Conservation (phyloP, 2,113 vertebrate genomes). For the Platycercus adscitus region DNA sequence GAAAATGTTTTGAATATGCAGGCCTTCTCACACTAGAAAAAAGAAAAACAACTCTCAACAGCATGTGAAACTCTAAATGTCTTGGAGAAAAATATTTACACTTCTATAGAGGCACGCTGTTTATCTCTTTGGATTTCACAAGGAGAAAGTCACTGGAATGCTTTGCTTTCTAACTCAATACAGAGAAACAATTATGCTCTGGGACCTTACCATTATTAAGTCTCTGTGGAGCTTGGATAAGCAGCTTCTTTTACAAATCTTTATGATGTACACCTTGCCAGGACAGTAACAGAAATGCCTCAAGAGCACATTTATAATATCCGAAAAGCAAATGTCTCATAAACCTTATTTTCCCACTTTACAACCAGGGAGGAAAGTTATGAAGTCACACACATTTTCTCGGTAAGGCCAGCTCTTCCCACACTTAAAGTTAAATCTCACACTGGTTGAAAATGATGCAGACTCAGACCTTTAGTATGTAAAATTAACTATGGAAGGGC, state of each 20-base stretch:
- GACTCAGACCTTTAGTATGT: neutral
- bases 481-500: neutral
- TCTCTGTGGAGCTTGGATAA: neutral
- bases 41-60: neutral
- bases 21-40: neutral
- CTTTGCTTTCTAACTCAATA: neutral
- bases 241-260: neutral
- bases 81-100: slow-evolving; percentile 33
- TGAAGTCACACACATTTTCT: neutral
- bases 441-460: neutral
- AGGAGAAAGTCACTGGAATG: neutral
- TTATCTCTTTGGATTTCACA: neutral
- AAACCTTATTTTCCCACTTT: neutral
- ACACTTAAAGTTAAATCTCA: neutral
- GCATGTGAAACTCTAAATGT: neutral
- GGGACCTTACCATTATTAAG: neutral
- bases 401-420: neutral
- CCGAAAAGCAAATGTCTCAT: neutral
- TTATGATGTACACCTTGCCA: neutral
- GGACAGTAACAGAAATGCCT: neutral
- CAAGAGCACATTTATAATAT: neutral
- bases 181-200: neutral
- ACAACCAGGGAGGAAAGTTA: neutral
- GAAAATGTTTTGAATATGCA: slow-evolving; percentile 24
- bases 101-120: neutral